phyloP scores from a whole-genome alignment of 2,113 vertebrate genomes.

The Lonchura striata region DNA sequence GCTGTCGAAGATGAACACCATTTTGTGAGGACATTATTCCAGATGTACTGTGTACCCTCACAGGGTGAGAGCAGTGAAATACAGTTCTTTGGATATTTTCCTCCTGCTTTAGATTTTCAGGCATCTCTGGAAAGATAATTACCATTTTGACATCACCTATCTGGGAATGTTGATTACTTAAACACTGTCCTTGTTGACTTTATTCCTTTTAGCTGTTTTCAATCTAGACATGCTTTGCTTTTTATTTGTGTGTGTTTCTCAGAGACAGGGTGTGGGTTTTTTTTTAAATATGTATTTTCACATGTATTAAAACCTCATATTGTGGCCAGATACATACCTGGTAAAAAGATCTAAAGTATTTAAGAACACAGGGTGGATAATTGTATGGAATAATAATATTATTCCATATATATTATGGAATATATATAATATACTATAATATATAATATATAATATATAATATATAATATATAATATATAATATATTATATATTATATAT shows the following conservation, averaged over 20 bases:
- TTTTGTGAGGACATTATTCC: not conserved
- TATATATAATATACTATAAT: too few species aligned
- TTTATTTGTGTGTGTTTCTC: not conserved
- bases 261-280: not conserved
- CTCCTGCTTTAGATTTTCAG: conserved; percentile 1
- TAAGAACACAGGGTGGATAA: not conserved
- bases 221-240: not conserved
- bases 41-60: not conserved
- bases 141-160: not conserved
- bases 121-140: conserved; percentile 21
- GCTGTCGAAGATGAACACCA: not conserved
- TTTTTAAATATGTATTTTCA: not conserved
- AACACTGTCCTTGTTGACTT: conserved; percentile 1
- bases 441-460: too few species aligned
- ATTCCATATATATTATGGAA: too few species aligned
- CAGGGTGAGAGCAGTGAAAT: not conserved
- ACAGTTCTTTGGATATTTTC: not conserved
- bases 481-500: too few species aligned
- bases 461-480: too few species aligned
- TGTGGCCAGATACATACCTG: not conserved
- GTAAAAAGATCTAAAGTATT: not conserved
- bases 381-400: too few species aligned
- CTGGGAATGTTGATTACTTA: not conserved
- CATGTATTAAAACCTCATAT: not conserved
- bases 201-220: not conserved